Evolutionary conservation across 2,797 vertebrate species (phyloP), one percentile per base, ranked within the genome.

Genomic region (Acanthurus lineatus): DNA sequence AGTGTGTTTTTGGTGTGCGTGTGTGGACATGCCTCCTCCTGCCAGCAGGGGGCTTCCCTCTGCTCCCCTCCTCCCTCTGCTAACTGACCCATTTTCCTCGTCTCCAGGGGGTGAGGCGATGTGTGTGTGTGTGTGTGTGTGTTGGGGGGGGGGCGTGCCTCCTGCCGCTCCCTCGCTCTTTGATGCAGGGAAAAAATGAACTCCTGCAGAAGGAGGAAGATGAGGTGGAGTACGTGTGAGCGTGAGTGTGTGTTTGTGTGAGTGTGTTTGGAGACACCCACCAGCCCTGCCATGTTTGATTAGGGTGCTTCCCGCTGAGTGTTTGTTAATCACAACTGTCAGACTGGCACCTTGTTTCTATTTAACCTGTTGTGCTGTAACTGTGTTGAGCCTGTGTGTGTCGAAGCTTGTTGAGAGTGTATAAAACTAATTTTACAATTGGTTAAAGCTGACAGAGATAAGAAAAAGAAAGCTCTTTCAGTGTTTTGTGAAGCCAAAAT

Each of bases 41-140:
- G 51, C 69, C 88, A 92, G 90, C 76, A 84, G 90, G 87, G 82
- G 75, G 71, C 63, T 42, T 75, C 62, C 70, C 47, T 20, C 35
- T 15, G 0, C 63, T 49, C 56, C 19, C 35, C 45, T 20, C 74
- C 69, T 20, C 74, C 79, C 69, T 71, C 51, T 51, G 40, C 73
- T 83, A 76, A 86, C 93, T 95, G 94, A 94, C 93, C 93, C 91
- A 94, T 88, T 94, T 94, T 90, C 69, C 52, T 19, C n/a, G 47
- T 87, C 90, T 91, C 80, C 56, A 6, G 76, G 75, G 83, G 44
- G 54, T 14, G 74, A 75, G 74, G 51, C 14, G 12, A 68, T 9
- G 67, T 8, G 70, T 6, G 66, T 28, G 70, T 25, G 54, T 63
- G 72, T 57, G 3, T 66, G 9, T 19, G 32, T n/a, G n/a, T n/a